Conservation (phyloP, 2,888 invertebrate species). For the Sinhomidia bicolor region DNA sequence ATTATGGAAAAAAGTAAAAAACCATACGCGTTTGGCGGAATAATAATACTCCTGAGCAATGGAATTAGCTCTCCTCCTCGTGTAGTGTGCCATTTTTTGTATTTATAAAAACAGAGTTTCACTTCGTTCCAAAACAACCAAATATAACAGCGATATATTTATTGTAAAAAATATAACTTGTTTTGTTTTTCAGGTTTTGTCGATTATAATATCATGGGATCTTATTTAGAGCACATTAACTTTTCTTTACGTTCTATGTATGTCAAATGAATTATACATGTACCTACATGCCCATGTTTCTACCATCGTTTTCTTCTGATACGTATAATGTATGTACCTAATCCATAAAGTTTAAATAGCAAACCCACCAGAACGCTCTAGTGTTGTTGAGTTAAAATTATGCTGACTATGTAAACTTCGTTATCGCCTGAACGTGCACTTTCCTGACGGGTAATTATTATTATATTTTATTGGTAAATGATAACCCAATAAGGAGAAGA, state of each 20-base stretch:
- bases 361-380: too few species aligned
- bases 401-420: background rate
- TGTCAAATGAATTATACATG: too few species aligned
- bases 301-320: too few species aligned
- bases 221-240: too few species aligned
- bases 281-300: too few species aligned
- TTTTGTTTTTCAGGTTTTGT: too few species aligned
- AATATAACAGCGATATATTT: background rate
- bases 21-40: constrained; percentile 43
- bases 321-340: too few species aligned
- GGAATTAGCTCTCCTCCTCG: constrained; percentile 55
- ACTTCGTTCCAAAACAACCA: background rate
- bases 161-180: too few species aligned
- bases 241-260: too few species aligned
- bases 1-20: background rate
- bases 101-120: background rate
- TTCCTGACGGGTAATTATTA: background rate
- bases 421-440: constrained; percentile 12
- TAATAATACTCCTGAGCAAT: constrained; percentile 59
- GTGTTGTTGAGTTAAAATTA: too few species aligned
- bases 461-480: background rate
- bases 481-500: background rate
- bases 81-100: constrained; percentile 38
- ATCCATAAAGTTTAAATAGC: too few species aligned
- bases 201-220: too few species aligned